Conservation (phyloP, 2,888 invertebrate species). For the Chrysina gloriosa region DNA sequence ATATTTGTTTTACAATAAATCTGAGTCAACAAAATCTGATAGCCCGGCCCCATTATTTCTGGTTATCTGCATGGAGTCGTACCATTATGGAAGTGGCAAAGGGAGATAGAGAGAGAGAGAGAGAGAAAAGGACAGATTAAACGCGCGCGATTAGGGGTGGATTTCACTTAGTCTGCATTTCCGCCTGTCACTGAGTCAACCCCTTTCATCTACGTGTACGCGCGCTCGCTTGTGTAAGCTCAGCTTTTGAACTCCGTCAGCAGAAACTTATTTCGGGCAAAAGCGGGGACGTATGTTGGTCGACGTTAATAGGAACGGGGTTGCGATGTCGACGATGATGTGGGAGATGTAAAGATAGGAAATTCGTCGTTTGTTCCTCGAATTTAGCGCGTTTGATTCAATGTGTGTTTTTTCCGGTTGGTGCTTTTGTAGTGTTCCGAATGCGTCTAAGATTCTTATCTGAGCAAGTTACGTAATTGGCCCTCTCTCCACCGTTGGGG, state of each 20-base stretch:
- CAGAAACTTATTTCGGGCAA: conserved; percentile 15
- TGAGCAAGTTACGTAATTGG: no score
- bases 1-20: conserved; percentile 39
- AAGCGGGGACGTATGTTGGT: no score
- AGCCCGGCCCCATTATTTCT: conserved; percentile 37
- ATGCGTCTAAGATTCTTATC: no score
- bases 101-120: neutral
- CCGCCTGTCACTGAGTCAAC: conserved; percentile 40
- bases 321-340: no score
- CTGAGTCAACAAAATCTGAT: conserved; percentile 42
- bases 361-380: no score
- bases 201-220: neutral
- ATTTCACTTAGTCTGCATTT: conserved; percentile 45
- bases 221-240: neutral
- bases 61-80: conserved; percentile 35
- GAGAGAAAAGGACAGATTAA: no score
- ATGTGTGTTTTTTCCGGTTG: no score
- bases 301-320: no score
- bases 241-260: conserved; percentile 15
- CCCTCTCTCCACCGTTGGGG: no score
- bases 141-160: conserved; percentile 38
- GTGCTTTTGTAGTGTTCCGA: no score
- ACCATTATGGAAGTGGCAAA: conserved; percentile 13
- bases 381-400: no score
- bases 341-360: no score